Evolutionary conservation across 2,888 invertebrate species (phyloP).

Genomic region (Drosophila anomalipes): DNA sequence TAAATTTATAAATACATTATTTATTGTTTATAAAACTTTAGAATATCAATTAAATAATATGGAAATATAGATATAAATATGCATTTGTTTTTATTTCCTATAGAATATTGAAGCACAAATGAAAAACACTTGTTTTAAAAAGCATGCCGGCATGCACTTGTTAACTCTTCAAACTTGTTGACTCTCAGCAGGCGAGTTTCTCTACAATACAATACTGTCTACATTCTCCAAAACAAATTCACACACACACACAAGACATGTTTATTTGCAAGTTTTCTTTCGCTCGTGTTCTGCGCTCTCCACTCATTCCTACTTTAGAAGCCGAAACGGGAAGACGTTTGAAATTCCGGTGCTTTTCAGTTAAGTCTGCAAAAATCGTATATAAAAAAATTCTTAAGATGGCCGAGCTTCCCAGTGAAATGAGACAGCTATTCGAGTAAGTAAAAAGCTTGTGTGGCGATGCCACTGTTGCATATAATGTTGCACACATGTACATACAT

Average conservation of each 20-base stretch:
- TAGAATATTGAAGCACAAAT: not conserved
- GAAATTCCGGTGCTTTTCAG: conserved; percentile 26
- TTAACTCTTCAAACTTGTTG: conserved; percentile 28
- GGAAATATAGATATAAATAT: not conserved
- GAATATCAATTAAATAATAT: not conserved
- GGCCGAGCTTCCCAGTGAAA: conserved; percentile 73
- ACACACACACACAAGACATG: not conserved
- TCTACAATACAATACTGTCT: conserved; percentile 13
- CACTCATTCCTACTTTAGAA: conserved; percentile 43
- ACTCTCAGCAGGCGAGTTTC: conserved; percentile 38
- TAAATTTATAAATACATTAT: not conserved
- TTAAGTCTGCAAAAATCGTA: conserved; percentile 26
- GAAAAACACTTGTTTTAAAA: not conserved
- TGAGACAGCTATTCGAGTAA: conserved; percentile 78
- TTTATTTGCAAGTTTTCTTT: conserved; percentile 43
- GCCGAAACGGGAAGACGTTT: conserved; percentile 48
- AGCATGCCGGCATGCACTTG: conserved; percentile 38
- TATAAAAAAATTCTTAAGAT: conserved; percentile 47
- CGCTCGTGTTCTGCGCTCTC: conserved; percentile 19
- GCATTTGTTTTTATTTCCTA: not conserved
- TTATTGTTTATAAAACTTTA: not conserved
- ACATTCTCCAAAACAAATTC: conserved; percentile 20
- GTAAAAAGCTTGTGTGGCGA: conserved; percentile 49
- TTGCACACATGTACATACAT: not conserved
- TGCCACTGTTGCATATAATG: conserved; percentile 18